Evolutionary conservation across 2,113 vertebrate genomes (phyloP).

Genomic region (Numida meleagris): DNA sequence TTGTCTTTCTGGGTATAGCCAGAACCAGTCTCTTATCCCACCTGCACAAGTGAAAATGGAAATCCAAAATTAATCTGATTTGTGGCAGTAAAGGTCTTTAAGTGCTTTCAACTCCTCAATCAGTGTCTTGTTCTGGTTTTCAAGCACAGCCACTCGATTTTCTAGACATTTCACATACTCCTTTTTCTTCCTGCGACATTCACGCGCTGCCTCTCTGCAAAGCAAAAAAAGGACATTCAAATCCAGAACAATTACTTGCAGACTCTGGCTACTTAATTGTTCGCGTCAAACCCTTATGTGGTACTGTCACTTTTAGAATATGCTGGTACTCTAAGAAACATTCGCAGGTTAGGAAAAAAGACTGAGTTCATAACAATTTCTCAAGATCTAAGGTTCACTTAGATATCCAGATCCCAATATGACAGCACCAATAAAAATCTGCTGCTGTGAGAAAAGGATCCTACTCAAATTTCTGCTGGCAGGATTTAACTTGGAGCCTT

Average conservation of each 20-base stretch:
- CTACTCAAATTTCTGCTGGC: not conserved
- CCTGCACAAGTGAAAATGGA: constrained; percentile 68
- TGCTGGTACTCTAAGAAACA: not conserved
- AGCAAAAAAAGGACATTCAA: constrained; percentile 64
- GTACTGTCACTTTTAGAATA: not conserved
- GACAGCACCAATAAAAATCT: not conserved
- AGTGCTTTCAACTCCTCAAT: constrained; percentile 99
- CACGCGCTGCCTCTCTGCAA: constrained; percentile 95
- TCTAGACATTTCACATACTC: constrained; percentile 99
- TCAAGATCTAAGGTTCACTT: not conserved
- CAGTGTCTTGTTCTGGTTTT: constrained; percentile 99
- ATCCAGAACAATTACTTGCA: not conserved
- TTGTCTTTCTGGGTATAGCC: constrained; percentile 80
- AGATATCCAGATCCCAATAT: not conserved
- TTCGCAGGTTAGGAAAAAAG: not conserved
- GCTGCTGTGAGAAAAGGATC: not conserved
- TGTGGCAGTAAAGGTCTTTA: constrained; percentile 99
- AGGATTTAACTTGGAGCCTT: not conserved
- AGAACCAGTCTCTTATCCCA: constrained; percentile 87
- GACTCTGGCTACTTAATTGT: not conserved
- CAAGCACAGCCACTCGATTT: constrained; percentile 98
- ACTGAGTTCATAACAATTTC: not conserved
- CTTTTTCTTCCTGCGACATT: constrained; percentile 99
- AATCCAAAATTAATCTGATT: constrained; percentile 91
- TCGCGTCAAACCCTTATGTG: not conserved